These are phyloP conservation scores for Hyles euphorbiae DNA, from an alignment of 1,140 invertebrate genomes.

Conservation along the genomic window DNA sequence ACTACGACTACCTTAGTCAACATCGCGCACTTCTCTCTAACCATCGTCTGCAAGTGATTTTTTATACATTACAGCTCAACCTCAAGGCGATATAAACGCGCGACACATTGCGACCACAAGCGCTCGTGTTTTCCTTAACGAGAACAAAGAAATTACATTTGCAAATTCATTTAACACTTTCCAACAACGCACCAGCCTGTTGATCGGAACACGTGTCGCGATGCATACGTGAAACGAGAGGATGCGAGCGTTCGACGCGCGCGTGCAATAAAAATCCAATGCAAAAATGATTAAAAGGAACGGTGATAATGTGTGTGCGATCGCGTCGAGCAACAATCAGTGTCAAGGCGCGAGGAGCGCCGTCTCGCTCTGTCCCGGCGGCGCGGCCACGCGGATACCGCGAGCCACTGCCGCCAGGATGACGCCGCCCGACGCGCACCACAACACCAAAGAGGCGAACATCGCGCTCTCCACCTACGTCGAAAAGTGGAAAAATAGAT, in stretches of 20 bases:
- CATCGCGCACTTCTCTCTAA: constrained; percentile 3
- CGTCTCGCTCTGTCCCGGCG: constrained; percentile 65
- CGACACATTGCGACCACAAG: constrained; percentile 38
- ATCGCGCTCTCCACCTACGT: constrained; percentile 63
- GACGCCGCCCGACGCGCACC: constrained; percentile 65
- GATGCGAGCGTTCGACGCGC: constrained; percentile 55
- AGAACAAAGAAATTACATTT: constrained; percentile 65
- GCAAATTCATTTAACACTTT: constrained; percentile 50
- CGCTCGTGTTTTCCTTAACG: constrained; percentile 58
- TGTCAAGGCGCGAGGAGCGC: constrained; percentile 62
- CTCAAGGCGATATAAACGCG: constrained; percentile 35
- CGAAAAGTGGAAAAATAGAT: constrained; percentile 80
- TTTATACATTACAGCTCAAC: constrained; percentile 17
- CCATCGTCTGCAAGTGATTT: too few species aligned
- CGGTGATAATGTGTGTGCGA: constrained; percentile 73
- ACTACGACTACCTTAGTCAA: constrained; percentile 34
- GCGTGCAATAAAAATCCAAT: constrained; percentile 63
- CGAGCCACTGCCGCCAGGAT: constrained; percentile 66
- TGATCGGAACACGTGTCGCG: constrained; percentile 54
- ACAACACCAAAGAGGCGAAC: constrained; percentile 62
- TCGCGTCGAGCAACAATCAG: constrained; percentile 71
- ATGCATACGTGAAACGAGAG: constrained; percentile 57
- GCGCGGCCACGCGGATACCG: constrained; percentile 58
- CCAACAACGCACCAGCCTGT: constrained; percentile 50
- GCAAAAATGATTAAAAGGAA: constrained; percentile 75